Conservation (phyloP, 2,797 vertebrate genomes). For the Eidolon dupreanum region DNA sequence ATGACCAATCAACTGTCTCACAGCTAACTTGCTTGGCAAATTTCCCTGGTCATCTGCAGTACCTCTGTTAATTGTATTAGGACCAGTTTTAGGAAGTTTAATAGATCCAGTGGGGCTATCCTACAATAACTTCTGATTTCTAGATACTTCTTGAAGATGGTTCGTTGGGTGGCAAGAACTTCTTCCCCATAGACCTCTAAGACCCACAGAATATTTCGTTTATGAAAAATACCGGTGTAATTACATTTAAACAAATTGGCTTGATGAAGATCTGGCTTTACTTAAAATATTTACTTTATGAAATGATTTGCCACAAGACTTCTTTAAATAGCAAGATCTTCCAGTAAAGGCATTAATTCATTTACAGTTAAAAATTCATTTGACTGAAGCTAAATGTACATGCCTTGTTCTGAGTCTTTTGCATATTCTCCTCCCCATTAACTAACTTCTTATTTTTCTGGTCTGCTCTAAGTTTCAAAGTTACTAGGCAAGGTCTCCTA, state of each 20-base stretch:
- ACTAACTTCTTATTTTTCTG: slow-evolving; percentile 10
- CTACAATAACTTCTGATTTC: slow-evolving; percentile 19
- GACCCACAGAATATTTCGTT: not conserved
- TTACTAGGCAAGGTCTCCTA: slow-evolving; percentile 2
- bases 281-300: slow-evolving; percentile 35
- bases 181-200: not conserved
- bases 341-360: slow-evolving; percentile 24
- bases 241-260: slow-evolving; percentile 18
- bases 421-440: not conserved
- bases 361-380: not conserved
- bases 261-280: slow-evolving; percentile 21
- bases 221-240: not conserved
- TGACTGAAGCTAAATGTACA: not conserved
- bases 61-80: slow-evolving; percentile 1
- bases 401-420: not conserved
- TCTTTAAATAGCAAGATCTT: slow-evolving; percentile 51
- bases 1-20: not conserved
- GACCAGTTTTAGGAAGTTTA: slow-evolving; percentile 16
- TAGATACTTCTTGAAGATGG: not conserved
- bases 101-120: not conserved
- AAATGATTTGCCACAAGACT: slow-evolving; percentile 43
- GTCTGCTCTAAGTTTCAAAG: slow-evolving; percentile 29
- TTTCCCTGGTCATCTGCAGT: not conserved
- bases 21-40: slow-evolving; percentile 28
- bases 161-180: not conserved